These are phyloP conservation scores for Oxyura jamaicensis DNA, from an alignment of 2,113 vertebrate species.

Conservation along the genomic window DNA sequence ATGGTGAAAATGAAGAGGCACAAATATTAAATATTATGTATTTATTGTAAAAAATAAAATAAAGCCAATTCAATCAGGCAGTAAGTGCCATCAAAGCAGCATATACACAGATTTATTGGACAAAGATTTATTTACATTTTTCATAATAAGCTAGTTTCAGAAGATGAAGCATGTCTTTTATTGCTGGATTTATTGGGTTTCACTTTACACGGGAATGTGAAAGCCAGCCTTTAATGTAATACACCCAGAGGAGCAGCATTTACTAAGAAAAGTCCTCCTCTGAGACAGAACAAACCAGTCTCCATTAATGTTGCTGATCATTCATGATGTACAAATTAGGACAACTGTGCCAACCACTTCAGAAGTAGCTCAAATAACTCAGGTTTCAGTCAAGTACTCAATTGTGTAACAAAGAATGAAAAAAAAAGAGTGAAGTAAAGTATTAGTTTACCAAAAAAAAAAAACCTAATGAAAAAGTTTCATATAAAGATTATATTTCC, in stretches of 20 bases:
- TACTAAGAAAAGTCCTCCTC: neutral
- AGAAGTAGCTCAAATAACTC: neutral
- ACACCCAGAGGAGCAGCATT: neutral
- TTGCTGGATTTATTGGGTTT: conserved; percentile 16
- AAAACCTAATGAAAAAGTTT: neutral
- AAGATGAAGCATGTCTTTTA: neutral
- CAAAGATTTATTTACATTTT: conserved; percentile 34
- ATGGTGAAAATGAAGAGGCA: neutral
- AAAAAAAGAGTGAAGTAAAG: neutral
- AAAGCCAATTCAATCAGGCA: neutral
- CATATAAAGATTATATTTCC: neutral
- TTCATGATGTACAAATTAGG: neutral
- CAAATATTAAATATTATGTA: neutral
- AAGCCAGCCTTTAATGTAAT: neutral
- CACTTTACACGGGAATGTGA: neutral
- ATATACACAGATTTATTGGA: neutral
- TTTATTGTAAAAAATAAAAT: neutral
- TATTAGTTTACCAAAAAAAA: neutral
- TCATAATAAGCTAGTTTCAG: conserved; percentile 23
- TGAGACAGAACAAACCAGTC: neutral
- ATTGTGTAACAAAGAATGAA: neutral
- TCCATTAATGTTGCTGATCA: fast-evolving
- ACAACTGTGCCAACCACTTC: neutral
- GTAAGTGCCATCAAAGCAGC: neutral
- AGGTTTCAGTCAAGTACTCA: conserved; percentile 11